Base-by-base conservation (phyloP, 2,888 invertebrate genomes). In the Diachrysia chrysitis region DNA sequence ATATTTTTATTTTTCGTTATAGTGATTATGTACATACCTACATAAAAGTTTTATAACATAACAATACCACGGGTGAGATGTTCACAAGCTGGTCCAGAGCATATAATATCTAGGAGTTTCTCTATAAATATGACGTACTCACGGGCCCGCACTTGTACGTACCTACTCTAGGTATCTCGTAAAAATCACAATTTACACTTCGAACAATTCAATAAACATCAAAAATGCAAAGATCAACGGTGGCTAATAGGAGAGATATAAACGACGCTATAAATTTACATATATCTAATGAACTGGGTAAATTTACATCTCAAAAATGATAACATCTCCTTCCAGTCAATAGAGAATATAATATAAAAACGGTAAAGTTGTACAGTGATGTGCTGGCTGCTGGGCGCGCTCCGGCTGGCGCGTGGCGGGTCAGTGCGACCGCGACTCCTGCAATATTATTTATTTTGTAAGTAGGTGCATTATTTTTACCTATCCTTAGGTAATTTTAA, bases 241-340 rank as follows among this genome's bases (percentile, higher is more conserved):
- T 89, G 88, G 92, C 91, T 90, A 91, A 87, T 90, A 91, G 90
- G 90, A 90, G 89, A 92, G 86, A 89, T 92, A 93, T 89, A 93
- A 92, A 93, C 90, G 90, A 90, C 89, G 86, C 92, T 92, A 92
- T 90, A 93, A 93, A 92, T 92, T 89, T 88, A 87, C 68, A 81
- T 72, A 84, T 85, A 85, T 75, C 88, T 90, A 91, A 89, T 85
- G 91, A 93, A 94, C 90, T 82, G 87, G 92, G 94, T 93, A 94
- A 94, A 93, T 92, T 92, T 93, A 93, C 90, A 93, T 93, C 93
- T 93, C 93, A 94, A 93, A 93, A 94, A 90, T 92, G 92, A 92
- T 94, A 93, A 92, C 90, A 89, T 89, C 89, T 92, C 87, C 83
- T 83, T 83, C 85, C 89, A 89, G 87, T 91, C 89, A 84, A 86